A percentile compares a stretch with the other conserved stretches of the same genome.
Conservation (phyloP, 92 coral and sea anemone species). For the Palythoa grandiflora region DNA sequence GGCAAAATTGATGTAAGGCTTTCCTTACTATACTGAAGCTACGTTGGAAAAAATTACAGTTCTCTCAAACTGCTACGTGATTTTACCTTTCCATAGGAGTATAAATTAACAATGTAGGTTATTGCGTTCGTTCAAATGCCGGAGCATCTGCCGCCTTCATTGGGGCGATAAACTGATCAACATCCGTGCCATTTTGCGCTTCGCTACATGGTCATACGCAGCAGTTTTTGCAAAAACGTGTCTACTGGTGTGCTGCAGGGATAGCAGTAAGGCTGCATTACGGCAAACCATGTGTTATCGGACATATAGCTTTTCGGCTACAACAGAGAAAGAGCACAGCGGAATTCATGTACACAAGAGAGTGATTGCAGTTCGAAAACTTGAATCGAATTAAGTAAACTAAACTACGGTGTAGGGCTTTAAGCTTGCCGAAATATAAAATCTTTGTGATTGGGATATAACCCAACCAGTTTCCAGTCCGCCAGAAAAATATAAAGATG, state of each 20-base stretch:
- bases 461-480: background rate
- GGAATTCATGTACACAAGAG: no score
- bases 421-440: no score
- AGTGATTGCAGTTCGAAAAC: no score
- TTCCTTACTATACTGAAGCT: no score
- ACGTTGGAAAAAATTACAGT: background rate
- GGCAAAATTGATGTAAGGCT: no score
- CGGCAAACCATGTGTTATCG: slow-evolving; percentile 29
- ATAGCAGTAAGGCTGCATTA: slow-evolving; percentile 9
- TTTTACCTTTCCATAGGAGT: slow-evolving; percentile 35
- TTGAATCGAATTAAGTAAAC: no score
- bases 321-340: background rate
- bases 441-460: no score
- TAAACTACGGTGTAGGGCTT: background rate
- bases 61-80: slow-evolving; percentile 1
- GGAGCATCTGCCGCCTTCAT: no score
- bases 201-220: no score
- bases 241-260: background rate
- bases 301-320: slow-evolving; percentile 15
- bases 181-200: slow-evolving; percentile 21
- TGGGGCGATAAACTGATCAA: slow-evolving; percentile 18
- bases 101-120: background rate
- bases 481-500: background rate
- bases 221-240: no score
- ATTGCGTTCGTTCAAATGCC: no score